Evolutionary conservation across 1,140 invertebrate genomes (phyloP).

Genomic region (Battus philenor): DNA sequence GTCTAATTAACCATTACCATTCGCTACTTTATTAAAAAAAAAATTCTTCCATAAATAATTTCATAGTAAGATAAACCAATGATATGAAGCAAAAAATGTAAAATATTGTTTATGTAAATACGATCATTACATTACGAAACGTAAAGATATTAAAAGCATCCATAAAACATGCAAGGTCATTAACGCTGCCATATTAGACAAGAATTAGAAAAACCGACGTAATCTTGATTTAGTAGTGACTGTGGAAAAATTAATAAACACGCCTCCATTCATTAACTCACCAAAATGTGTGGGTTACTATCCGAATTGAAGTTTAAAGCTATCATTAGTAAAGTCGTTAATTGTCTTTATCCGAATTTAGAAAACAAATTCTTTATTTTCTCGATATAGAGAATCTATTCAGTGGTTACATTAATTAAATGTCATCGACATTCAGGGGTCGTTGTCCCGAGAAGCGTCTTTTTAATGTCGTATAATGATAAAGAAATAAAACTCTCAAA

Average conservation of each 20-base stretch:
- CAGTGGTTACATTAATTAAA: conserved; percentile 27
- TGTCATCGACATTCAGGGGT: too few relatives aligned
- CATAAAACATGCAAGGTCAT: conserved; percentile 9
- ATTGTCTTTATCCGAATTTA: conserved; percentile 7
- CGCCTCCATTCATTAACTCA: conserved; percentile 9
- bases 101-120: too few relatives aligned
- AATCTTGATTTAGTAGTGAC: not conserved
- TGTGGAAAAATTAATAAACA: conserved; percentile 12
- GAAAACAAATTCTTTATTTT: conserved; percentile 4
- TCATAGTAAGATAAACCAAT: too few relatives aligned
- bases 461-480: too few relatives aligned
- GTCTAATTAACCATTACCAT: too few relatives aligned
- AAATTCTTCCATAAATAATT: too few relatives aligned
- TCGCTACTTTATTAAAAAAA: too few relatives aligned
- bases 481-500: too few relatives aligned
- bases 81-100: too few relatives aligned
- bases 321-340: conserved; percentile 5
- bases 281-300: conserved; percentile 3
- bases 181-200: not conserved
- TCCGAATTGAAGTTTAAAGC: conserved; percentile 4
- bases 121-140: not conserved
- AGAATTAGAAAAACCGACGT: not conserved
- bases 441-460: too few relatives aligned
- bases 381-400: conserved; percentile 26
- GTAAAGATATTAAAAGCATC: not conserved